Evolutionary conservation across 1,140 invertebrate genomes (phyloP), one percentile per base, ranked within the genome.

Genomic region (Samia ricini): DNA sequence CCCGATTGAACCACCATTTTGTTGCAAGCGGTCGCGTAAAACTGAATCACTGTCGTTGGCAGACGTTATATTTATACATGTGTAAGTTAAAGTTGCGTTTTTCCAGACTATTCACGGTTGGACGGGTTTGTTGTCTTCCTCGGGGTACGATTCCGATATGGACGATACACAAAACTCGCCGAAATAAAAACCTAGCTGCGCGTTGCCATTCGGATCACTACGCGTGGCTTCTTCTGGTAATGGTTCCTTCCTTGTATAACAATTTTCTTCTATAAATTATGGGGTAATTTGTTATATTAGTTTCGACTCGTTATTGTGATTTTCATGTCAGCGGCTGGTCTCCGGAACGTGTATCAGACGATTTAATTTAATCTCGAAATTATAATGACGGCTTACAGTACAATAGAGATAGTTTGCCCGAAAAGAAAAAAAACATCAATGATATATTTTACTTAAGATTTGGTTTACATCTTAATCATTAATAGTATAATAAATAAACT

Each of bases 51-150:
- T 76, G 64, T 85, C 67, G 79, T 79, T 71, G 71, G 58, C 57
- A 71, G 74, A 71, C 81, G 85, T 78, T 84, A 87, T 87, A 88
- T 88, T 87, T 88, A 88, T 88, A 88, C 83, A 83, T 79, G 85
- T 85, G 79, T 82, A 70, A 72, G 68, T 83, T 75, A 84, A 85
- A 87, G 68, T 83, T 86, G 83, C 82, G 80, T 82, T 86, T 86
- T 87, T 87, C 84, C 84, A 60, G 82, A 72, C 65, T 72, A 66
- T 81, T 83, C 78, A 86, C 81, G 87, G 77, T 89, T 69, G 82
- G 87, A 63, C 62, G 79, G 73, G 23, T 64, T 69, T 68, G 72
- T 77, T 75, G 77, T 75, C 83, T 85, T 74, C 70, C 71, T 77
- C 71, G 56, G 65, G 58, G 69, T 64, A 59, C 76, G 64, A 88